These are phyloP conservation scores for Macrobrachium nipponense DNA, from an alignment of 1,140 invertebrate genomes.

Conservation along the genomic window DNA sequence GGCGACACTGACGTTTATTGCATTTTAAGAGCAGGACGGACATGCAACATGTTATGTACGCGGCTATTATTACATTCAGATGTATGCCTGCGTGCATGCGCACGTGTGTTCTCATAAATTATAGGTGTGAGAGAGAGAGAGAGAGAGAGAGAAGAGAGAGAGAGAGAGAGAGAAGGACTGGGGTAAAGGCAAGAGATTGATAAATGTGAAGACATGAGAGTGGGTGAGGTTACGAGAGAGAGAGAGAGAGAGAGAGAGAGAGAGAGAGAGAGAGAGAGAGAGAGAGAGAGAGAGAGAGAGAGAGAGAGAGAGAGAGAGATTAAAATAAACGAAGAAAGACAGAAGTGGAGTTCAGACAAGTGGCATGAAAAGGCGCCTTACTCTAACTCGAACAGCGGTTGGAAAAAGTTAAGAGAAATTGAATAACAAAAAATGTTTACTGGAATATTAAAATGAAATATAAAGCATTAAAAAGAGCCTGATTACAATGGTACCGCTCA, in stretches of 20 bases:
- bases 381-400: neutral
- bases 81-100: neutral
- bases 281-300: neutral
- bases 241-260: too few species aligned
- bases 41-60: constrained; percentile 27
- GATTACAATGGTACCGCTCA: too few species aligned
- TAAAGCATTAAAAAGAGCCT: too few species aligned
- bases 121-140: neutral
- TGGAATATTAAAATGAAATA: too few species aligned
- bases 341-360: neutral
- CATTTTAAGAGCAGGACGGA: constrained; percentile 27
- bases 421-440: neutral
- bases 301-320: neutral
- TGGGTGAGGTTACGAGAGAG: neutral
- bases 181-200: neutral
- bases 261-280: constrained; percentile 3
- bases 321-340: too few species aligned
- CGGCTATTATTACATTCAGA: neutral
- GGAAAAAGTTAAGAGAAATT: neutral
- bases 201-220: neutral
- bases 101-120: constrained; percentile 17
- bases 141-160: neutral
- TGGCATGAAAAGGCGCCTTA: neutral
- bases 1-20: constrained; percentile 35
- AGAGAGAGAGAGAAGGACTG: neutral